Base-by-base conservation (phyloP, 2,888 invertebrate genomes). In the Parnassius mnemosyne region DNA sequence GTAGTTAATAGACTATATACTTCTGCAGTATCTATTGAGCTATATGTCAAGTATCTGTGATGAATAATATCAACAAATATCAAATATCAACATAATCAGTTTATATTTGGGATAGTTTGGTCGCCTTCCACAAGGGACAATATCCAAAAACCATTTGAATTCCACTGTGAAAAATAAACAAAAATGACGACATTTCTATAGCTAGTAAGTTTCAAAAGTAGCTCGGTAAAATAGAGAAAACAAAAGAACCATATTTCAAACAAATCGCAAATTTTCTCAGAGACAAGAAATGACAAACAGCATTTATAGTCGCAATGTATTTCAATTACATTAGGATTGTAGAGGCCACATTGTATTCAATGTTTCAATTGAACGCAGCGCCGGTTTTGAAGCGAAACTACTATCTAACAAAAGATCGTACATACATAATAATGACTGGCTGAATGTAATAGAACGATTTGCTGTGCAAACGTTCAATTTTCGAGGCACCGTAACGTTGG, bases 401-500 rank as follows among this genome's bases (percentile, higher is more conserved):
- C 49, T 63, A 63, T 63, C 68, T 61, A 66, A 66, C 63, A 61
- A 60, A 64, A 70, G 60, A 69, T 67, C 65, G 68, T 58, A 69
- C 70, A 72, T 64, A 68, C 69, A 69, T 71, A 75, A 77, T 73
- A 67, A 70, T 73, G 75, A 67, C 62, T 59, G 42, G 56, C 62
- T 66, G 68, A 66, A 67, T 67, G 55, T 56, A 71, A 72, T 67
- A 67, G 70, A 78, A 74, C 79, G 78, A 83, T 83, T 84, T 79
- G 79, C 78, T 80, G 79, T 77, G 73, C 83, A 81, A 83, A 83
- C 84, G 82, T 76, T 80, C 76, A 80, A 79, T 76, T 79, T 80
- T 75, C 74, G 72, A 66, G 71, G 67, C 72, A 69, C 76, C 73
- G 77, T 78, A 79, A 79, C 78, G 77, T 77, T 77, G 78, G 82